phyloP scores from a whole-genome alignment of 2,113 vertebrate genomes.

The Eudyptes chrysolophus region DNA sequence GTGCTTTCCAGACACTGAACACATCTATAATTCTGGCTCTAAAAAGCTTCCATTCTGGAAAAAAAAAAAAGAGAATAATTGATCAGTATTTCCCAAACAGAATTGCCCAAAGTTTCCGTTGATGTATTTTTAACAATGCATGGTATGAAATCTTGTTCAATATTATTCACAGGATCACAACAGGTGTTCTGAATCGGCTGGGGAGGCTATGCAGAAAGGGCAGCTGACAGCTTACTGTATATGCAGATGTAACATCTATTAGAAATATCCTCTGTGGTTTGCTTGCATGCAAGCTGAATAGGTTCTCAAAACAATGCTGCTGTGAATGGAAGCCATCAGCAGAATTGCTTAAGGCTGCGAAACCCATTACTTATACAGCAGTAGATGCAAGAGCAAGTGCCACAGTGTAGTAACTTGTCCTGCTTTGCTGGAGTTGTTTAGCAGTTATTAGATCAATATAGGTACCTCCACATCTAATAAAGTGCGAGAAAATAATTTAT shows the following conservation, averaged over 20 bases:
- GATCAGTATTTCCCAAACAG: not conserved
- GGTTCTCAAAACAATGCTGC: not conserved
- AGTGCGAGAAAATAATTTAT: not conserved
- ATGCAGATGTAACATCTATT: constrained; percentile 37
- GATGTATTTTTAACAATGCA: constrained; percentile 14
- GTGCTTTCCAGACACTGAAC: constrained; percentile 4
- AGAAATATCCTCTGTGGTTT: constrained; percentile 34
- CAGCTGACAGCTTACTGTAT: constrained; percentile 21
- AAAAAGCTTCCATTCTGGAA: not conserved
- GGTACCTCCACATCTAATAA: not conserved
- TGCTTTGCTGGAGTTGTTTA: not conserved
- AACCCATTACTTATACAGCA: not conserved
- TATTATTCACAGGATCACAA: not conserved
- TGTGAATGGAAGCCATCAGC: constrained; percentile 32
- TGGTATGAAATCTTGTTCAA: not conserved
- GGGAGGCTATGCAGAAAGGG: constrained; percentile 29
- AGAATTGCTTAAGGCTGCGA: constrained; percentile 36
- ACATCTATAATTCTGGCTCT: not conserved
- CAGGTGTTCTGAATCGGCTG: constrained; percentile 42
- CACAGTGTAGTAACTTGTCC: not conserved
- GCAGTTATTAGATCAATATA: not conserved
- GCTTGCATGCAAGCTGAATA: constrained; percentile 6
- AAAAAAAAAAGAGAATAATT: not conserved
- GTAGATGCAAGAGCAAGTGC: not conserved
- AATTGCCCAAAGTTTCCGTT: not conserved